Percentiles rank a stretch among this genome's conserved stretches.
Evolutionary conservation across 2,888 invertebrate genomes (phyloP).

Genomic region (Drosophila neutralis): DNA sequence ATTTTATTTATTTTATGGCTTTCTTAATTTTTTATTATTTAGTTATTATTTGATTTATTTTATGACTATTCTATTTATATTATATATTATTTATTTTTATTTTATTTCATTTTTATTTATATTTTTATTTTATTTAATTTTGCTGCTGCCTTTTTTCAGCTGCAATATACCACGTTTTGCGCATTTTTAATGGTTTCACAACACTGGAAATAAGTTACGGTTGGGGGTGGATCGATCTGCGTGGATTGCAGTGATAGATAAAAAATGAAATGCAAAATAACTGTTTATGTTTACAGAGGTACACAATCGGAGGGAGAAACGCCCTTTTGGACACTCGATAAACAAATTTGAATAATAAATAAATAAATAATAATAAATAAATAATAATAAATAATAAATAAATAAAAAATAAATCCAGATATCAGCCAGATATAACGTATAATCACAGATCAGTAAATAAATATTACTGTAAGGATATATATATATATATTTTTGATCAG

Average conservation of each 20-base stretch:
- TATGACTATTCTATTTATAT: neutral
- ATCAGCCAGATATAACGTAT: neutral
- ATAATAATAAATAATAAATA: neutral
- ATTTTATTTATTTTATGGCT: no score
- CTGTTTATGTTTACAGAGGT: neutral
- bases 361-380: neutral
- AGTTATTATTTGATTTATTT: no score
- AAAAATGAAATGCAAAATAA: neutral
- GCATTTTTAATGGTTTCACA: neutral
- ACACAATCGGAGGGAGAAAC: neutral
- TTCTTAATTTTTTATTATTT: no score
- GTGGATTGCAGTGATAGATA: neutral
- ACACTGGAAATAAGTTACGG: neutral
- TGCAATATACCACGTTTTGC: neutral
- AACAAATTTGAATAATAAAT: neutral
- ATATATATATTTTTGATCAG: neutral
- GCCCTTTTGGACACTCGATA: neutral
- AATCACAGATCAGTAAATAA: neutral
- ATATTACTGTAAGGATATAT: no score
- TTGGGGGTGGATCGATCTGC: neutral
- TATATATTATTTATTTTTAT: neutral
- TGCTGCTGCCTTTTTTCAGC: neutral
- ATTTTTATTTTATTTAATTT: neutral
- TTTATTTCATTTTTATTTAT: no score
- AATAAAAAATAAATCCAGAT: neutral